These are phyloP conservation scores for Cynopterus sphinx DNA, from an alignment of 2,797 vertebrate species.

Conservation along the genomic window DNA sequence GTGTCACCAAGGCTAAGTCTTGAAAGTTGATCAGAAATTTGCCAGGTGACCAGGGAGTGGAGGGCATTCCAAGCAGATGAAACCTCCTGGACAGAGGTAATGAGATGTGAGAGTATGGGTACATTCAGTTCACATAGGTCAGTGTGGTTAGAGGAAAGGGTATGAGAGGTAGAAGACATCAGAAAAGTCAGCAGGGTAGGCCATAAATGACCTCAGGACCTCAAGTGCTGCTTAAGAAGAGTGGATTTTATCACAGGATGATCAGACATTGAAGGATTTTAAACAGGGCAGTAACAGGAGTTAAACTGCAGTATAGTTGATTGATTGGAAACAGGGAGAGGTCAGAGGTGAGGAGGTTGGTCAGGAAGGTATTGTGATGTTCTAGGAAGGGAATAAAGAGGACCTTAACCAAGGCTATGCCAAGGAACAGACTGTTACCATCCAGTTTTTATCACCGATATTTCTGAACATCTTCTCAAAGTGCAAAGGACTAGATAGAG, in stretches of 20 bases:
- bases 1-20: not conserved
- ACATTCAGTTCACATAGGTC: not conserved
- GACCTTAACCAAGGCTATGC: not conserved
- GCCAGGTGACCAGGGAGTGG: not conserved
- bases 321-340: not conserved
- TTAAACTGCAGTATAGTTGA: not conserved
- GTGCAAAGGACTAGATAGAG: not conserved
- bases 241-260: not conserved
- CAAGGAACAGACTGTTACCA: not conserved
- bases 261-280: not conserved
- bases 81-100: not conserved
- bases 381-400: not conserved
- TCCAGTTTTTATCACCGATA: not conserved
- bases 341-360: not conserved
- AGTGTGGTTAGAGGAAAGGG: not conserved
- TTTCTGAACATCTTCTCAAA: not conserved
- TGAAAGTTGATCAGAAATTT: not conserved
- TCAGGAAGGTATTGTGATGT: not conserved
- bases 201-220: not conserved
- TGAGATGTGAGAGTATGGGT: not conserved
- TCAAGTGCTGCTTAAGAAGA: not conserved
- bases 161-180: not conserved
- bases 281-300: not conserved
- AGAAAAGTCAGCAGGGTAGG: not conserved
- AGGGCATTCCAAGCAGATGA: not conserved